Evolutionary conservation across 2,113 vertebrate species (phyloP).

Genomic region (Pollimyrus isidori): DNA sequence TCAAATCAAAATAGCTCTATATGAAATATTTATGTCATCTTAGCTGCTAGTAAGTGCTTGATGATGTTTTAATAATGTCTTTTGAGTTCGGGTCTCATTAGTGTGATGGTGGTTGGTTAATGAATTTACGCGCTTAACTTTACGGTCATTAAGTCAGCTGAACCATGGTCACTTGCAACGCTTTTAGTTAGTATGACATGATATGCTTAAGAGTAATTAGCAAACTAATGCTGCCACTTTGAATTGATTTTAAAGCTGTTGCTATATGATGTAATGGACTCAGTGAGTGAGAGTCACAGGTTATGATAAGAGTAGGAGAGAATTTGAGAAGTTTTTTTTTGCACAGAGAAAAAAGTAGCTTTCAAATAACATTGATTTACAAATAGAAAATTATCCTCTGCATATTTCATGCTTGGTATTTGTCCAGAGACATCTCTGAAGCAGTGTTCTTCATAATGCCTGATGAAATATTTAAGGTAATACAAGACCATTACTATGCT

Average conservation of each 20-base stretch:
- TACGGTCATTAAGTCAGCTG: not conserved
- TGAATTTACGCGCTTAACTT: not conserved
- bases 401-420: conserved; percentile 40
- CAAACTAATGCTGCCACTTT: not conserved
- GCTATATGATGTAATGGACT: not conserved
- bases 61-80: not conserved
- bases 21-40: not conserved
- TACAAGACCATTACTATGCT: conserved; percentile 32
- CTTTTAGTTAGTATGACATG: not conserved
- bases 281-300: not conserved
- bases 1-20: not conserved
- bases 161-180: not conserved
- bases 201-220: not conserved
- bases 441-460: conserved; percentile 20
- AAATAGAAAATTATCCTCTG: conserved; percentile 43
- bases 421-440: conserved; percentile 29
- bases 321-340: not conserved
- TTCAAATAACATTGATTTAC: conserved; percentile 31
- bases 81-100: not conserved
- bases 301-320: not conserved
- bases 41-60: not conserved
- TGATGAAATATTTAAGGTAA: conserved; percentile 44
- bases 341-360: not conserved
- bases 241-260: not conserved
- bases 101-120: not conserved